Evolutionary conservation across 2,113 vertebrate species (phyloP), one percentile per base, ranked within the genome.

Genomic region (Lycaon pictus): DNA sequence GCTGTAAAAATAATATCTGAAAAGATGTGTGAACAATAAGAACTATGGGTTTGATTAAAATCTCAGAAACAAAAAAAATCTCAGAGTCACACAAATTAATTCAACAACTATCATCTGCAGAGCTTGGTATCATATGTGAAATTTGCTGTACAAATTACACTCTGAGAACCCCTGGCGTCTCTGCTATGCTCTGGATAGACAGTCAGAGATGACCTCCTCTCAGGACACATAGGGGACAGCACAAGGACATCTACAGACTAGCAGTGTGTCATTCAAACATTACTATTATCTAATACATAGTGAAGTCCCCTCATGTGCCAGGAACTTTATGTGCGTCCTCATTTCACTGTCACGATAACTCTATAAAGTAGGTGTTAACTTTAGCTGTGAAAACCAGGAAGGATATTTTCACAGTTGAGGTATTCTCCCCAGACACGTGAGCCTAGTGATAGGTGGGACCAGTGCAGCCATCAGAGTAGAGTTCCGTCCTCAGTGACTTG

Each of bases 231-330:
- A 25, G 22, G 51, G 6, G 16, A 48, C 19, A 55, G 6, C 15
- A 48, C 2, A 15, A 13, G 19, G 19, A 62, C 12, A 63, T n/a
- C 25, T 5, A 2, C 20, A 17, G 13, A 63, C 17, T 23, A 29
- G 27, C 6, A 2, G 43, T 9, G 23, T 27, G 15, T 35, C 82
- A 23, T 25, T 29, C 12, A 89, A 77, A 29, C 23, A 37, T 4
- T 11, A 15, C 10, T 3, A 22, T 11, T 22, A 15, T 16, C 3
- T 60, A 25, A 11, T 0, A 1, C 3, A 9, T 1, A 2, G 12
- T 25, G 20, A 88, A 48, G 10, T 9, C 13, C 81, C 11, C 11
- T 55, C 60, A 0, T 0, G 23, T 48, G 65, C 60, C 35, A 13
- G 20, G 71, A 69, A 69, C 2, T 1, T 43, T 67, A 1, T 5